Base-by-base conservation (phyloP, 2,888 invertebrate genomes). In the Amorpha juglandis region DNA sequence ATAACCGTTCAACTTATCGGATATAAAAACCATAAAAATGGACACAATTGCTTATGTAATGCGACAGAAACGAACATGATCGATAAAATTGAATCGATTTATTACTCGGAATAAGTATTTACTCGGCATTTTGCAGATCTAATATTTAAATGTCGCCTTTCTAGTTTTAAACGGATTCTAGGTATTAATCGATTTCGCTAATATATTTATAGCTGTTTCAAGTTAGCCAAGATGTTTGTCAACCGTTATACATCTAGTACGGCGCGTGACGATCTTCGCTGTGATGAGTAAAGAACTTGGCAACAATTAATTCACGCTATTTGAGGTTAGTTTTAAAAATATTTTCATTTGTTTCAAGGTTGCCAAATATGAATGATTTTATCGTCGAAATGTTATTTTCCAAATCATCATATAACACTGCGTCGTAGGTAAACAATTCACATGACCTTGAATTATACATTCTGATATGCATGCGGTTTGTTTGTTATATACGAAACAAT, bases 131-230 rank as follows among this genome's bases (percentile, higher is more conserved):
- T 82, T 81, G 77, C 81, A 76, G 80, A 83, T 87, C 73, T 74
- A 86, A 81, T 86, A 87, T 87, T 87, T 78, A 87, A 79, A 79
- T 71, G 70, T 63, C 63, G 70, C 76, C 79, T 82, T 76, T 74
- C 67, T 66, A 55, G 71, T 70, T 64, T 64, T n/a, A 53, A 38
- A n/a, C 19, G 6, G 6, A 16, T 64, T 63, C 51, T 63, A 45
- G 27, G 53, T 52, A 53, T 53, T 53, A 38, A 53, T 64, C 53
- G 53, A 64, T 64, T 52, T 27, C 6, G 53, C 14, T 52, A 9
- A 33, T 19, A 38, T 42, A 58, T 58, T 58, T 58, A 58, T 42
- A 58, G 19, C 16, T 19, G 42, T 42, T 58, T 38, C 42, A 58
- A 58, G 58, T 58, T 19, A 12, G 58, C 19, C 58, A 58, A 58